Evolutionary conservation across 1,140 invertebrate genomes (phyloP), one percentile per base, ranked within the genome.

Genomic region (Dreissena polymorpha): DNA sequence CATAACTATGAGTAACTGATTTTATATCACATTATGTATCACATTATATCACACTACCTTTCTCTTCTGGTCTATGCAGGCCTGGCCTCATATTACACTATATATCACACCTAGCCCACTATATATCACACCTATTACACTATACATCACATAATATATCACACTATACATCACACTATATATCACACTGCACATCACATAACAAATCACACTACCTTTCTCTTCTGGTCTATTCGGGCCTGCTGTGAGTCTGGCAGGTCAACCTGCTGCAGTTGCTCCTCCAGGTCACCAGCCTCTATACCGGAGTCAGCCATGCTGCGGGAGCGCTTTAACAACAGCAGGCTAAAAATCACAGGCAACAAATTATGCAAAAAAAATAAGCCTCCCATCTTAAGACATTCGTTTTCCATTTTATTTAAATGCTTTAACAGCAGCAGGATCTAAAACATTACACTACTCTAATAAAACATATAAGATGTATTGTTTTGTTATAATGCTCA

Each of bases 301-400:
- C 68, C 70, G 0, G 71, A 73, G 21, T 71, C 79, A 3, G 60
- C 50, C 69, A 74, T 72, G 74, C 50, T 74, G 23, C 27, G 70
- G 57, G 79, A 82, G 23, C 74, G 64, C 71, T 82, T 82, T 25
- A 82, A 29, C n/a, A 82, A 55, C n/a, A 82, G 53, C 49, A 82
- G 65, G 21, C 79, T 82, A 27, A 13, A 57, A 71, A 39, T 57
- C 49, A 73, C 13, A 14, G 10, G 60, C 23, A 2, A 63, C 18
- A 39, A 39, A 39, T 39, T 5, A 39, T 39, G 39, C 39, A 39
- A 39, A 8, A 39, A 8, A 39, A 39, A 2, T 39, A 39, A 39
- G 39, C 8, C 2, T 39, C 8, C 8, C 39, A 39, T 8, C 39
- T 39, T 8, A 39, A 39, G n/a, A 39, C 39, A 39, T 8, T 5